Conservation (phyloP, 2,113 vertebrate species). For the Oplegnathus fasciatus region DNA sequence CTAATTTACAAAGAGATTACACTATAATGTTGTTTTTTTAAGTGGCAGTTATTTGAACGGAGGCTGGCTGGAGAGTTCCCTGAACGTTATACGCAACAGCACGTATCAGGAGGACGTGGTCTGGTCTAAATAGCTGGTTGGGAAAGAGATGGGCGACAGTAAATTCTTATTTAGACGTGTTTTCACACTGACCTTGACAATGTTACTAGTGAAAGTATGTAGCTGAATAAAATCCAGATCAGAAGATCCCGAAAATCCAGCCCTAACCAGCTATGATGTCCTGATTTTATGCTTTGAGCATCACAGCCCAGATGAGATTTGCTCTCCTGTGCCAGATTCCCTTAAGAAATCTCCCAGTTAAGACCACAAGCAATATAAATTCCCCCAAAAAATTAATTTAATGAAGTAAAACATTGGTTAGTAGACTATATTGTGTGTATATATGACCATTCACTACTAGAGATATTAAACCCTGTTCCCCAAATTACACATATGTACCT, state of each 20-base stretch:
- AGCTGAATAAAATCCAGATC: no score
- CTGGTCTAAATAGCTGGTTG: constrained; percentile 25
- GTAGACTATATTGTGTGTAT: not conserved
- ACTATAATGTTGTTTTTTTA: not conserved
- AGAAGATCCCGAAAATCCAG: no score
- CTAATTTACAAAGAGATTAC: not conserved
- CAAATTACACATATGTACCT: not conserved
- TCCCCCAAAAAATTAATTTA: not conserved
- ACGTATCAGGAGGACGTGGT: not conserved
- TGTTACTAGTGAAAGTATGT: not conserved
- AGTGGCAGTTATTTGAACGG: not conserved
- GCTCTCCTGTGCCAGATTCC: not conserved
- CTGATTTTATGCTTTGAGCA: not conserved
- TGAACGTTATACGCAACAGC: not conserved
- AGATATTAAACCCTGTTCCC: not conserved
- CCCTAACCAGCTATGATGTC: not conserved
- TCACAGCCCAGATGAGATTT: not conserved
- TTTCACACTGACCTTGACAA: not conserved
- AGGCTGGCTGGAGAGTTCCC: not conserved
- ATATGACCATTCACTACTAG: no score
- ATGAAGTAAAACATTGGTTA: not conserved
- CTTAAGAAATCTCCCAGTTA: not conserved
- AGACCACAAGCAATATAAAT: not conserved
- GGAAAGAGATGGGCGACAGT: not conserved
- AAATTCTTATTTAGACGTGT: not conserved